Conservation (phyloP, 2,888 invertebrate genomes). For the Ophion ventricosus region DNA sequence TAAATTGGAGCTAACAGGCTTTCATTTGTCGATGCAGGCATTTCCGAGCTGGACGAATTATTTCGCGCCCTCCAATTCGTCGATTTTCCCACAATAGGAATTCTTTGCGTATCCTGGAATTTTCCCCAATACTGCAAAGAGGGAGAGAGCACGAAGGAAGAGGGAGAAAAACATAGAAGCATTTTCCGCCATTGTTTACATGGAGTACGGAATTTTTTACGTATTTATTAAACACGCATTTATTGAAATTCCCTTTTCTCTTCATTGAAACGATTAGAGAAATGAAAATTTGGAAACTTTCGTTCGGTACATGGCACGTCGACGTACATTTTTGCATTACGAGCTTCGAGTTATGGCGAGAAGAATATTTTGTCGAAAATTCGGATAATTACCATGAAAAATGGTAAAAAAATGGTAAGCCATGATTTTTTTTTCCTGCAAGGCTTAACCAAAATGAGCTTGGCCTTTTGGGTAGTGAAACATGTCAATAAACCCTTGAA, state of each 20-base stretch:
- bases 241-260: background rate
- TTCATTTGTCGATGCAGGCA: conserved; percentile 3
- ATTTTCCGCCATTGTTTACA: background rate
- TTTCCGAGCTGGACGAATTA: conserved; percentile 4
- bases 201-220: background rate
- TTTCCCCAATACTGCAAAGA: background rate
- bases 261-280: background rate
- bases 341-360: background rate
- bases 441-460: too few species aligned
- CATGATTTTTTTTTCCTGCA: too few species aligned
- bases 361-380: too few species aligned
- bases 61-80: background rate
- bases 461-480: too few species aligned
- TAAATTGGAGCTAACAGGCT: background rate
- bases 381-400: too few species aligned
- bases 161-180: background rate
- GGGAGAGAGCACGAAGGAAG: background rate
- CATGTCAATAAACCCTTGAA: too few species aligned
- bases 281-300: background rate
- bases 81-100: background rate
- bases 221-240: background rate
- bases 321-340: background rate
- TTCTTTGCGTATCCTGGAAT: background rate
- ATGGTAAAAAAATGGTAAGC: too few species aligned
- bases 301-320: background rate